Evolutionary conservation across 2,797 vertebrate species (phyloP).

Genomic region (Cryptoblepharus egeriae): DNA sequence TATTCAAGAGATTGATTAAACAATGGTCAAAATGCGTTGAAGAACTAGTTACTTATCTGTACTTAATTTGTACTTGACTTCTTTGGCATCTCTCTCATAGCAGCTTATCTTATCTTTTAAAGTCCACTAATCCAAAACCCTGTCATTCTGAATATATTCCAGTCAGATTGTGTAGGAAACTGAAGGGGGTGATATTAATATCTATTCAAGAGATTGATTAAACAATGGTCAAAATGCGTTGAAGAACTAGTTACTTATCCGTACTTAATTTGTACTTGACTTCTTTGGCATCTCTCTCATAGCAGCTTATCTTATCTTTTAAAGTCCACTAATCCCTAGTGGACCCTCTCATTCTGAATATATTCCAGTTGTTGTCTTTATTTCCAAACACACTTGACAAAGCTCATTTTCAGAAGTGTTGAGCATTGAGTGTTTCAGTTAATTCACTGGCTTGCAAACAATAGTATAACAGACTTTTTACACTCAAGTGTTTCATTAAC

Average conservation of each 20-base stretch:
- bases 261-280: not conserved
- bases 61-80: not conserved
- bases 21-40: not conserved
- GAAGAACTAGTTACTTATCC: not conserved
- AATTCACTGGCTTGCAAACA: slow-evolving; percentile 25
- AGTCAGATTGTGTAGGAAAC: not conserved
- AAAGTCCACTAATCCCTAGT: slow-evolving; percentile 22
- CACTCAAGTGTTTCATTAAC: not conserved
- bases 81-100: slow-evolving; percentile 41
- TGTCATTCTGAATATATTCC: slow-evolving; percentile 13
- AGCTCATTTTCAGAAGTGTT: slow-evolving; percentile 23
- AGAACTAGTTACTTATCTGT: not conserved
- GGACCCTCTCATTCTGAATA: slow-evolving; percentile 10
- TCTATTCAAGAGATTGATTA: not conserved
- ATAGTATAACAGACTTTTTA: not conserved
- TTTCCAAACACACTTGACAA: slow-evolving; percentile 26
- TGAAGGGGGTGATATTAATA: not conserved
- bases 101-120: slow-evolving; percentile 13
- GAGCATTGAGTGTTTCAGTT: slow-evolving; percentile 11
- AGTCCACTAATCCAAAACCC: slow-evolving; percentile 28
- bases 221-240: not conserved
- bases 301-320: slow-evolving; percentile 27
- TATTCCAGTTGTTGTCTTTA: slow-evolving; percentile 19
- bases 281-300: slow-evolving; percentile 38
- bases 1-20: not conserved